Conservation (phyloP, 2,113 vertebrate genomes). For the Xiphorhynchus elegans region DNA sequence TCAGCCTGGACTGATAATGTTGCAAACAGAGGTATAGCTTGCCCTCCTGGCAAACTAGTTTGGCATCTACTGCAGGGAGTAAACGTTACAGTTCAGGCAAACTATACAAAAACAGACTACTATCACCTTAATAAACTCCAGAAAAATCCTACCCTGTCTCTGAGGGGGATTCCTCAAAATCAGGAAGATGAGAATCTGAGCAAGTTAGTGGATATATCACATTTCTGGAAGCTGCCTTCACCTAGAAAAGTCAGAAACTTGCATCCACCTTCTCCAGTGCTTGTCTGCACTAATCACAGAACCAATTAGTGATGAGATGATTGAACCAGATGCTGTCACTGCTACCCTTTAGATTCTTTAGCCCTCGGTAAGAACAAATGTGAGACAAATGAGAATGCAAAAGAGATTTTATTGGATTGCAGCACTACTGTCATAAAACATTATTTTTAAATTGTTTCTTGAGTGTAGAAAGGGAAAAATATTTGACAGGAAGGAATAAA, state of each 20-base stretch:
- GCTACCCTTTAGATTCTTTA: not conserved
- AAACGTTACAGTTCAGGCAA: not conserved
- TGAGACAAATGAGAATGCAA: conserved; percentile 53
- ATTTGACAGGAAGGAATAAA: conserved; percentile 42
- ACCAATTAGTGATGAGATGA: conserved; percentile 30
- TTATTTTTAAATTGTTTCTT: conserved; percentile 52
- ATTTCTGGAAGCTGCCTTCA: not conserved
- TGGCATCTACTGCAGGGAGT: not conserved
- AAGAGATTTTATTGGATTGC: not conserved
- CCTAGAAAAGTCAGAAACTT: not conserved
- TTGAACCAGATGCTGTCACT: not conserved
- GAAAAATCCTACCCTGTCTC: not conserved
- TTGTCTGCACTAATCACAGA: conserved; percentile 45
- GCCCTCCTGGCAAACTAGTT: not conserved
- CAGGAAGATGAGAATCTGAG: not conserved
- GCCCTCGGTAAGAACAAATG: conserved; percentile 20
- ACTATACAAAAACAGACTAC: not conserved
- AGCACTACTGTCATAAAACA: conserved; percentile 30
- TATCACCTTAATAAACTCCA: not conserved
- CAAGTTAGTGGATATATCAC: not conserved
- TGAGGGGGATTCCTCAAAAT: not conserved
- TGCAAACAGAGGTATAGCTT: not conserved
- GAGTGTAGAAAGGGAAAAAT: conserved; percentile 33
- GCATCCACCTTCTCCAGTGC: not conserved
- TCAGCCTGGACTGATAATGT: not conserved